These are phyloP conservation scores for Tachysurus vachellii DNA, from an alignment of 2,113 vertebrate genomes.

Conservation along the genomic window DNA sequence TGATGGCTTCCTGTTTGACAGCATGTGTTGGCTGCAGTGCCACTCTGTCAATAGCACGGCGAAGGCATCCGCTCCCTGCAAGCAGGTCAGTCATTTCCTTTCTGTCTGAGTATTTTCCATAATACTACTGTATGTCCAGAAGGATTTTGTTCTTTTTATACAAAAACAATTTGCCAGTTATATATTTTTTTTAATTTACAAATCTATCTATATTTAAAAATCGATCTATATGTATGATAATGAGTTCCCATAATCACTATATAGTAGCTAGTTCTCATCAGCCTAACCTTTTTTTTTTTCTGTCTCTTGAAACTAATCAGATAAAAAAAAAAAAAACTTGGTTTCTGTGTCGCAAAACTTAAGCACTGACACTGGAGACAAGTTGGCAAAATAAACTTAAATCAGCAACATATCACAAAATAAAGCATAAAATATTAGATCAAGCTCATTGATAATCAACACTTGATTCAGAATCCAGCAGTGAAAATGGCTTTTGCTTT, in stretches of 20 bases:
- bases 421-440: neutral
- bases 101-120: conserved; percentile 35
- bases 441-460: neutral
- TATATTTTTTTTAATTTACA: neutral
- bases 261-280: too few species aligned
- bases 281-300: too few species aligned
- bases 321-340: too few species aligned
- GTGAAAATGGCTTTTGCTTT: neutral
- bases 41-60: conserved; percentile 80
- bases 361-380: neutral
- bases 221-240: neutral
- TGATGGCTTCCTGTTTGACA: conserved; percentile 91
- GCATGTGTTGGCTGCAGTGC: conserved; percentile 89
- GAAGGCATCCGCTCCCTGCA: conserved; percentile 75
- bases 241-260: too few species aligned
- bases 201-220: neutral
- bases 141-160: neutral
- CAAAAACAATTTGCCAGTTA: neutral
- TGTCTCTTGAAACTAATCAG: too few species aligned
- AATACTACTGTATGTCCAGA: too few species aligned
- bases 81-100: conserved; percentile 74
- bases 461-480: neutral
- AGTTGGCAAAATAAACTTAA: neutral
- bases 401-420: neutral
- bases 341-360: neutral